Evolutionary conservation across 2,797 vertebrate genomes (phyloP), one percentile per base, ranked within the genome.

Genomic region (Psittacula echo): DNA sequence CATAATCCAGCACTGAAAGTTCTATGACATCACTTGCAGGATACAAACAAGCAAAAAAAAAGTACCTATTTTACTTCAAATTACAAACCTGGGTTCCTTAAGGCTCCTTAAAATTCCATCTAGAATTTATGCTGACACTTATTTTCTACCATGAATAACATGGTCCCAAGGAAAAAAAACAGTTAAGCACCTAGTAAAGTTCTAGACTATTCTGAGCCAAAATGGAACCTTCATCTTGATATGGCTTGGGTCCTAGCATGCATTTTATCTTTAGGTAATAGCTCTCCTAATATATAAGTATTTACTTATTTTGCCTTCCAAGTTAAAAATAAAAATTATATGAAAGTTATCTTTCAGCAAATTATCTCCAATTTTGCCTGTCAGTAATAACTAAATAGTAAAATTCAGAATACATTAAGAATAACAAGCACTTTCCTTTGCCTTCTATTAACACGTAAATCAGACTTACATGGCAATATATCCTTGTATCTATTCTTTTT

Each of bases 401-500:
- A 81, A 92, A 85, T 45, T 84, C 18, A 79, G 82, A 74, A 83
- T 30, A 85, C 7, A n/a, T 37, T 41, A 93, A 95, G 30, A 61
- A 26, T 42, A 94, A 93, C 75, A 84, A 94, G 50, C 13, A 79
- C 20, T 90, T 85, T 32, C 29, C 71, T 92, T 95, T 64, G 32
- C 42, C 83, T 73, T 87, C 30, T 67, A 42, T 66, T 68, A 95
- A 91, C 83, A 90, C 7, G 11, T 44, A 93, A 90, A 87, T 87
- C 72, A 95, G 89, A 98, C 99, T 99, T 98, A 99, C 99, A 99
- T 81, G 99, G 99, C 94, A 99, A 98, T 96, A 99, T 99, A 96
- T 99, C 99, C 97, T 99, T 99, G 93, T 99, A 99, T 99, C 99
- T 97, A 98, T 99, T 99, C 98, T 99, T 99, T 98, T 99, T 99